phyloP scores from a whole-genome alignment of 2,113 vertebrate species.

The Mormoops blainvillei region DNA sequence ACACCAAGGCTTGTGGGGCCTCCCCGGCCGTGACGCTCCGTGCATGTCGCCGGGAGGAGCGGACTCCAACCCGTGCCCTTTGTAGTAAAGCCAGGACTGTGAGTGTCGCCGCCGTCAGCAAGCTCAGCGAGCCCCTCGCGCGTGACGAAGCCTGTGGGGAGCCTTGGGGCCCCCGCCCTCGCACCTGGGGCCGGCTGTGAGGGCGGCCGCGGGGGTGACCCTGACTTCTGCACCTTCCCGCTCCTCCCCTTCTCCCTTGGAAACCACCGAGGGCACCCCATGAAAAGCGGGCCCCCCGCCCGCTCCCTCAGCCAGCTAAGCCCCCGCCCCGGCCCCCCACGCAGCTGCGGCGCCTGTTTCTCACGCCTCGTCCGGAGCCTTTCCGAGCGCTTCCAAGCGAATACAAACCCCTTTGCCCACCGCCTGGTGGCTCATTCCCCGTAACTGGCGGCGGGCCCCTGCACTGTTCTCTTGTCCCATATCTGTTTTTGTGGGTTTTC shows the following conservation, averaged over 20 bases:
- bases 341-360: rapidly evolving
- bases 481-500: background rate
- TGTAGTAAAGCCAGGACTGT: too few species aligned
- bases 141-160: too few species aligned
- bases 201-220: background rate
- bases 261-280: rapidly evolving
- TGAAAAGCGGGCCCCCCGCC: too few species aligned
- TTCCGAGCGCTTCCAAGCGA: rapidly evolving
- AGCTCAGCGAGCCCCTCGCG: background rate
- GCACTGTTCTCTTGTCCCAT: rapidly evolving
- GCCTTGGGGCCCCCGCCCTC: background rate
- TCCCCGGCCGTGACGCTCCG: rapidly evolving
- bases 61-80: rapidly evolving
- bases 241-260: rapidly evolving
- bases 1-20: background rate
- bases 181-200: rapidly evolving
- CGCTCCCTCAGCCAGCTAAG: rapidly evolving
- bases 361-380: rapidly evolving
- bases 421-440: rapidly evolving
- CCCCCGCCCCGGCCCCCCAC: too few species aligned
- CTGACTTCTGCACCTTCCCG: background rate
- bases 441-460: rapidly evolving
- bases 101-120: rapidly evolving
- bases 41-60: background rate
- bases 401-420: rapidly evolving